These are phyloP conservation scores for Dysdera silvatica DNA, from an alignment of 1,140 invertebrate genomes.

Conservation along the genomic window DNA sequence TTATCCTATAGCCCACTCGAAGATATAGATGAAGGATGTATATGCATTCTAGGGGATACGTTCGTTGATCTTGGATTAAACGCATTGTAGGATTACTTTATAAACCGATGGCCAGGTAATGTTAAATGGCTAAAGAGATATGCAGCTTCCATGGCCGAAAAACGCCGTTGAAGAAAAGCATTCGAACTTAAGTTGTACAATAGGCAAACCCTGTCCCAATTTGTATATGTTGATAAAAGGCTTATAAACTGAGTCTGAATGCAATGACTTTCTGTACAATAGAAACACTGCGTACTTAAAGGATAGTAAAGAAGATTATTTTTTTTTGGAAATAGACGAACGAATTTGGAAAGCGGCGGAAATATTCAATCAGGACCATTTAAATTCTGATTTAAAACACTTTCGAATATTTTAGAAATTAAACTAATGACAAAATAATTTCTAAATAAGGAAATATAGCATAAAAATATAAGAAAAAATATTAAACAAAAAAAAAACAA, in stretches of 20 bases:
- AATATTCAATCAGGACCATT: not conserved
- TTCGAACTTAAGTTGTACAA: not conserved
- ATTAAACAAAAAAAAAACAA: too few species aligned
- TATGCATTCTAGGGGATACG: not conserved
- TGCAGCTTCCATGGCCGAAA: not conserved
- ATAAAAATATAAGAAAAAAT: too few species aligned
- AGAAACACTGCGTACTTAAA: not conserved
- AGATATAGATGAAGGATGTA: not conserved
- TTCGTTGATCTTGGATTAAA: not conserved
- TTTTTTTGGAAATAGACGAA: not conserved
- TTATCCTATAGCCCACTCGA: not conserved
- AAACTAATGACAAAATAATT: not conserved
- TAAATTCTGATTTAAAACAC: not conserved
- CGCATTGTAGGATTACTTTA: not conserved
- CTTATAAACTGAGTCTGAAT: not conserved
- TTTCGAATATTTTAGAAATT: not conserved
- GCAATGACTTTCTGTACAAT: not conserved
- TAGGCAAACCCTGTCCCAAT: not conserved
- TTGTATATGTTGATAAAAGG: not conserved
- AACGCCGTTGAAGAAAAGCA: not conserved
- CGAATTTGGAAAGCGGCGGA: not conserved
- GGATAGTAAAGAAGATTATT: not conserved
- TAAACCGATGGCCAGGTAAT: not conserved
- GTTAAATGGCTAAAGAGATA: not conserved
- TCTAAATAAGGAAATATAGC: too few species aligned